Evolutionary conservation across 2,888 invertebrate species (phyloP), one percentile per base, ranked within the genome.

Genomic region (Cactoblastis cactorum): DNA sequence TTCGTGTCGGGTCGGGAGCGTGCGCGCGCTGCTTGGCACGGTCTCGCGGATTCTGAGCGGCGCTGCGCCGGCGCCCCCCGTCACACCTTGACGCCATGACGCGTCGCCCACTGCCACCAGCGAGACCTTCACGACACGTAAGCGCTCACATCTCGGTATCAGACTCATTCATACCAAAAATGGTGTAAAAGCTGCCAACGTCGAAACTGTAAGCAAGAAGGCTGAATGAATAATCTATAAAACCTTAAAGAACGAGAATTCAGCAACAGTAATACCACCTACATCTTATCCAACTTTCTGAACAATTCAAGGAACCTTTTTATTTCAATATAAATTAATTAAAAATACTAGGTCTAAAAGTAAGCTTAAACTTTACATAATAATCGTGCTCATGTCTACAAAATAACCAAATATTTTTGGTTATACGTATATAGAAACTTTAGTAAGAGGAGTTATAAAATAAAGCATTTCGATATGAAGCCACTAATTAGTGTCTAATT

Each of bases 101-200:
- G 55, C 60, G 61, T 75, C 84, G 80, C 83, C 83, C 83, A 80
- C 83, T 28, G 43, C 69, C 38, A 12, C 37, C 48, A 37, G 3
- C 49, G n/a, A 80, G 71, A 76, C 77, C 81, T 81, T 79, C 78
- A 65, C 74, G 78, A 84, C 86, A 87, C 87, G 88, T 88, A 85
- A 87, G 80, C 85, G 83, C 70, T 81, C 63, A 80, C 82, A 81
- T 85, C 82, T 85, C 80, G 63, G 71, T 62, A 78, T 76, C 76
- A 79, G 76, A 81, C 70, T 80, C 77, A 79, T 72, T 80, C 77
- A 78, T 72, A 84, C 88, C 88, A 83, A 88, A 89, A 86, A 87
- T 76, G 88, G 89, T 64, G 67, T 81, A 80, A 82, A 79, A 71
- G 63, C 64, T 60, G 64, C 69, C 62, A 58, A 58, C 55, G 55